Evolutionary conservation across 2,888 invertebrate species (phyloP).

Genomic region (Zaprionus lineosus): DNA sequence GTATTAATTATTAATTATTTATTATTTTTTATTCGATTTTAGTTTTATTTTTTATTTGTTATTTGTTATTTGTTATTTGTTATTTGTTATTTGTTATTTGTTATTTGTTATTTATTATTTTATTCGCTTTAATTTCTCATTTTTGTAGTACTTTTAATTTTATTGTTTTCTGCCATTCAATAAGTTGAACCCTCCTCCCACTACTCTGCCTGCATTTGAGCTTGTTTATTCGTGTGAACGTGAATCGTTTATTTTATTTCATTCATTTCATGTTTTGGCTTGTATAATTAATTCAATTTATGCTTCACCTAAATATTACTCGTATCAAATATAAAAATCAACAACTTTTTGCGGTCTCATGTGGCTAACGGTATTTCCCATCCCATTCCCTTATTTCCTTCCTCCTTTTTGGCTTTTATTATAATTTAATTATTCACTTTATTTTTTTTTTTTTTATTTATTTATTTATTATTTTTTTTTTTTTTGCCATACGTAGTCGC

Average conservation of each 20-base stretch:
- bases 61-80: no score
- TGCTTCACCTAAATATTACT: conserved; percentile 80
- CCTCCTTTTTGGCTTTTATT: no score
- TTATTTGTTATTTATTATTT: no score
- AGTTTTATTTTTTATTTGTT: no score
- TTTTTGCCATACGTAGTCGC: conserved; percentile 65
- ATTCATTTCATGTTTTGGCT: conserved; percentile 33
- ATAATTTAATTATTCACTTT: no score
- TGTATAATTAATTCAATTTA: conserved; percentile 79
- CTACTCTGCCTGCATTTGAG: conserved; percentile 45
- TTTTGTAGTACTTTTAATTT: no score
- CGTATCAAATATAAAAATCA: conserved; percentile 84
- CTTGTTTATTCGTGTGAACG: conserved; percentile 48
- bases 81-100: no score
- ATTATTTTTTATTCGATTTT: no score
- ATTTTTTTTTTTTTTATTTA: conserved; percentile 1
- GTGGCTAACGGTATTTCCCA: conserved; percentile 53
- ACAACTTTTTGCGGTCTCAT: conserved; percentile 80
- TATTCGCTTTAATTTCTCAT: no score
- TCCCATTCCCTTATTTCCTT: no score
- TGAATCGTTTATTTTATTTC: conserved; percentile 13
- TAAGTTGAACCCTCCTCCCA: conserved; percentile 37
- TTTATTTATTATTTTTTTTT: conserved; percentile 5
- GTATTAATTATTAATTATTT: conserved; percentile 48
- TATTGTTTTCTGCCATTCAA: conserved; percentile 76